A percentile compares a stretch with the other conserved stretches of the same genome.
Evolutionary conservation across 1,140 invertebrate species (phyloP).

Genomic region (Diorhabda sublineata): DNA sequence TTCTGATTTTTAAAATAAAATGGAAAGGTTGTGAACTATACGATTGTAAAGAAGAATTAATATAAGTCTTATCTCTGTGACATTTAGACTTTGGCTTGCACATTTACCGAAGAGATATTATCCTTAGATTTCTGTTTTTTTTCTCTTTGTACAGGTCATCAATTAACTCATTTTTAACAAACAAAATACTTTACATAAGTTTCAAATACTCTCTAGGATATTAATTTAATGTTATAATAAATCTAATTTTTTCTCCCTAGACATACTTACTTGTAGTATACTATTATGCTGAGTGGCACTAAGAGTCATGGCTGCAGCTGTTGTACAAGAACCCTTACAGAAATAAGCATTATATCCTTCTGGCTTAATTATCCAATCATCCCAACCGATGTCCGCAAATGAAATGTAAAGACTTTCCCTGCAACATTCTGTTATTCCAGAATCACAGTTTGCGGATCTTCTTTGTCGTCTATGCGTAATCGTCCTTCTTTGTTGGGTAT

Average conservation of each 20-base stretch:
- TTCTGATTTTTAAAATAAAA: background rate
- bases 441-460: slow-evolving; percentile 64
- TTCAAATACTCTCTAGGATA: too few relatives aligned
- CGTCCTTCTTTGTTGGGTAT: slow-evolving; percentile 48
- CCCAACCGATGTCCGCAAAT: slow-evolving; percentile 82
- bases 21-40: background rate
- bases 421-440: slow-evolving; percentile 72
- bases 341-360: slow-evolving; percentile 78
- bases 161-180: too few relatives aligned
- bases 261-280: slow-evolving; percentile 59
- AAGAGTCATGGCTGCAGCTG: slow-evolving; percentile 62
- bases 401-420: slow-evolving; percentile 75
- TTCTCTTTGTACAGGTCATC: background rate
- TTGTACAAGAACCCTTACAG: slow-evolving; percentile 73
- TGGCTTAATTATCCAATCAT: slow-evolving; percentile 80
- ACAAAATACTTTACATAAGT: too few relatives aligned
- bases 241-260: too few relatives aligned
- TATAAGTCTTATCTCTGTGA: background rate
- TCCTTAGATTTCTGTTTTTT: slow-evolving; percentile 1
- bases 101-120: background rate
- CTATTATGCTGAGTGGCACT: slow-evolving; percentile 64
- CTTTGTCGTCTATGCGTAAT: slow-evolving; percentile 55
- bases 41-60: background rate
- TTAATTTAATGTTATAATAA: too few relatives aligned
- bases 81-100: slow-evolving; percentile 2